Evolutionary conservation across 37 sponge, comb jelly and placozoan species (phyloP), one percentile per base, ranked within the genome.

Genomic region (Aplysina aerophoba): DNA sequence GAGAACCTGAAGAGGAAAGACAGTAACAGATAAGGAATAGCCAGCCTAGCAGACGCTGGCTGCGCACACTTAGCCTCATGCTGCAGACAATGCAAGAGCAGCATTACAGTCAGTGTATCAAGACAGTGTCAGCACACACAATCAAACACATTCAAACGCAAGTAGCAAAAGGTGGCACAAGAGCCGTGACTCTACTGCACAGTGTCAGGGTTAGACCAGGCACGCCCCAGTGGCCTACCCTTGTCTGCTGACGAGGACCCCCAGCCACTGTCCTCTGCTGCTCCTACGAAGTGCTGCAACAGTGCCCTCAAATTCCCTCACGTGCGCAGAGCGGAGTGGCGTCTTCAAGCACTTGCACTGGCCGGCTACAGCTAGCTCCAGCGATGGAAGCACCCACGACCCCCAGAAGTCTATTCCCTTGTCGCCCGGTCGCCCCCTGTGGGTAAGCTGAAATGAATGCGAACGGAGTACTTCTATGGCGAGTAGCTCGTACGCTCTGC

Each of bases 391-490:
- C 22, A 85, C 73, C 94, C 94, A 94, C 27, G 75, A 50, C 0
- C 94, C 94, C 16, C 39, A 65, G 63, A 94, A 94, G 72, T 94
- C 94, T 30, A 88, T 82, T 55, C 94, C 94, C 35, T 55, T 34
- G 37, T 94, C 94, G 38, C 86, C 85, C 0, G 84, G 4, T 61
- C 91, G 73, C 16, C 94, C 94, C 20, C 82, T 85, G 84, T 91
- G 94, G 36, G 27, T 8, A 36, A 94, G 25, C 33, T 86, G 73
- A 83, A 92, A 92, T 0, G 81, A 80, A 2, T 86, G 65, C 22
- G 59, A 33, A 20, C 83, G 74, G 41, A 92, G 73, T 0, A 88
- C 89, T 15, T 62, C 37, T 55, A 92, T 17, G 0, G 61, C 60
- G 17, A 88, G 72, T 35, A 79, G 59, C 77, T 91, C 92, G 67